phyloP scores from a whole-genome alignment of 2,113 vertebrate species.

The Mobula birostris region DNA sequence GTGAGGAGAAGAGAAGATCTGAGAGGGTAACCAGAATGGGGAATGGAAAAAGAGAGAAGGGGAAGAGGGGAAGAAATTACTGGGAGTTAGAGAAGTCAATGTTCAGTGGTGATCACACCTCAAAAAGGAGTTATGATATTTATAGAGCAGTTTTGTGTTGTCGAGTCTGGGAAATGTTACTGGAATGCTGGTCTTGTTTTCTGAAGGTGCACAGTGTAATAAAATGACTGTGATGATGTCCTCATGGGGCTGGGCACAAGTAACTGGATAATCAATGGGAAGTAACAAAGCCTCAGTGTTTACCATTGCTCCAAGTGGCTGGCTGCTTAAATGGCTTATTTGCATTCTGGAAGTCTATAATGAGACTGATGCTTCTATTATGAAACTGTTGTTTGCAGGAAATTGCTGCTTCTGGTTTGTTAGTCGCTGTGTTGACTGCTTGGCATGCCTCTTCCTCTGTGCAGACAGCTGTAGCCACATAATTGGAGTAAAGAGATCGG shows the following conservation, averaged over 20 bases:
- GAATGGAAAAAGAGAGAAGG: neutral
- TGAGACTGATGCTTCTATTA: neutral
- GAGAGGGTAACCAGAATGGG: neutral
- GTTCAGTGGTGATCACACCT: neutral
- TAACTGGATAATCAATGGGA: neutral
- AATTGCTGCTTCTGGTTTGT: slow-evolving; percentile 1
- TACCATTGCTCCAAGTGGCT: neutral
- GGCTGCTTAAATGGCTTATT: neutral
- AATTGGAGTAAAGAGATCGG: neutral
- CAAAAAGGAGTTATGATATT: neutral
- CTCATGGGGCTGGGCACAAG: neutral
- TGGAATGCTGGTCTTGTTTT: neutral
- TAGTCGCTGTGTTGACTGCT: neutral
- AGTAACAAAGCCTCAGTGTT: slow-evolving; percentile 10
- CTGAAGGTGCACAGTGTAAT: neutral
- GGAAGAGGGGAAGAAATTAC: neutral
- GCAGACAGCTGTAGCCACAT: neutral
- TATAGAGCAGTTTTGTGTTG: neutral
- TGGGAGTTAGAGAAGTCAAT: too few relatives aligned
- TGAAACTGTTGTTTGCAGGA: neutral
- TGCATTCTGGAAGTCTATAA: slow-evolving; percentile 20
- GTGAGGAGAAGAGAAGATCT: too few relatives aligned
- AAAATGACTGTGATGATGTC: neutral
- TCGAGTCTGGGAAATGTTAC: neutral
- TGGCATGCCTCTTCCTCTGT: neutral